Conservation (phyloP, 2,113 vertebrate species). For the Oryzias melastigma region DNA sequence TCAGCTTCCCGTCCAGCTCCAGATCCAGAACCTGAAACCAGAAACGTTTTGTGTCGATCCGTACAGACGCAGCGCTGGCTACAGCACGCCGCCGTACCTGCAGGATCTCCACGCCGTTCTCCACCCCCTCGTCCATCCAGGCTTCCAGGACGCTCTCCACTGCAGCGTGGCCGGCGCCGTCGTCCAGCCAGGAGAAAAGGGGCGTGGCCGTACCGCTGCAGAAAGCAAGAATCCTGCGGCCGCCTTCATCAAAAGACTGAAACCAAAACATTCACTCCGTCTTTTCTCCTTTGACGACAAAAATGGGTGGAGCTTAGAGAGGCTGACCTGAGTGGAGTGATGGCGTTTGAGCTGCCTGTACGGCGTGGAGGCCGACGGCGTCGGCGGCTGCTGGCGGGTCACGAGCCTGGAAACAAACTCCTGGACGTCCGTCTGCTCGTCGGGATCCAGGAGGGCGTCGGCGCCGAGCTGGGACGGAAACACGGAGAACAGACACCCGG, state of each 20-base stretch:
- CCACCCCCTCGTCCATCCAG: slow-evolving; percentile 91
- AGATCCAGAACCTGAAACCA: slow-evolving; percentile 88
- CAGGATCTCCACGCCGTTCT: slow-evolving; percentile 89
- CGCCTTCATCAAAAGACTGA: slow-evolving; percentile 91
- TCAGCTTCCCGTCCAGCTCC: slow-evolving; percentile 85
- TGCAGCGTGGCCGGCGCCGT: slow-evolving; percentile 85
- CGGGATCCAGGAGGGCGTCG: slow-evolving; percentile 79
- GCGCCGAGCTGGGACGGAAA: slow-evolving; percentile 75
- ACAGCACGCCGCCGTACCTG: slow-evolving; percentile 74
- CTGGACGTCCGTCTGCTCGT: slow-evolving; percentile 83
- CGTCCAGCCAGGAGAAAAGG: slow-evolving; percentile 91
- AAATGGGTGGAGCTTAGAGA: not conserved
- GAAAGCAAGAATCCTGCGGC: slow-evolving; percentile 83
- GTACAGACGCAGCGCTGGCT: not conserved
- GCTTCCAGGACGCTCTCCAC: slow-evolving; percentile 85
- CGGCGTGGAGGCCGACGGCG: slow-evolving; percentile 87
- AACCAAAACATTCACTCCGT: not conserved
- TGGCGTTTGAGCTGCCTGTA: slow-evolving; percentile 92
- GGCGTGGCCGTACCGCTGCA: slow-evolving; percentile 80
- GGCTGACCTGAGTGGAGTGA: slow-evolving; percentile 89
- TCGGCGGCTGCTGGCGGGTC: slow-evolving; percentile 80
- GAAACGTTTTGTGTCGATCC: not conserved
- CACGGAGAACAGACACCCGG: rapidly evolving
- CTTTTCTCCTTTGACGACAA: too few species aligned
- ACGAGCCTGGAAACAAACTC: slow-evolving; percentile 86